These are phyloP conservation scores for Aporophyla lueneburgensis DNA, from an alignment of 2,888 invertebrate genomes.

Conservation along the genomic window DNA sequence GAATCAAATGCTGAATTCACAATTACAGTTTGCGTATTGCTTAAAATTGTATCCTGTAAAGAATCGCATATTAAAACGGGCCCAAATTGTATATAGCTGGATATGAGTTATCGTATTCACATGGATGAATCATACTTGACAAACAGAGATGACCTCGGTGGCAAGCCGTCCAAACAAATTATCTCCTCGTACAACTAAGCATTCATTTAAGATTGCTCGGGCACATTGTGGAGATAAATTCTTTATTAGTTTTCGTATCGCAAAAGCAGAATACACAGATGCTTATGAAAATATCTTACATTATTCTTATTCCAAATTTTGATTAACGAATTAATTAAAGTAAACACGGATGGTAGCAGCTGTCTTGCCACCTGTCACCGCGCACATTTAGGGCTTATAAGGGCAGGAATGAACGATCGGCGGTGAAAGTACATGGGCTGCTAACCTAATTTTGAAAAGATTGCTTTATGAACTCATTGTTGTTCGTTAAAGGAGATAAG, in stretches of 20 bases:
- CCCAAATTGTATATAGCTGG: slow-evolving; percentile 40
- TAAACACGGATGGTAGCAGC: slow-evolving; percentile 23
- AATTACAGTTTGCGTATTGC: too few species aligned
- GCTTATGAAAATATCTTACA: background rate
- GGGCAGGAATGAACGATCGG: background rate
- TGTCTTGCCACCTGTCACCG: slow-evolving; percentile 42
- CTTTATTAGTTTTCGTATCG: slow-evolving; percentile 4
- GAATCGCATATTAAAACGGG: slow-evolving; percentile 36
- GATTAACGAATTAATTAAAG: slow-evolving; percentile 28
- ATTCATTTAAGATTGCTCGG: slow-evolving; percentile 43
- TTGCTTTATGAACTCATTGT: slow-evolving; percentile 5
- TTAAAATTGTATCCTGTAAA: background rate
- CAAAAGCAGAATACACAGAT: slow-evolving; percentile 3
- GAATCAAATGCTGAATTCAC: too few species aligned
- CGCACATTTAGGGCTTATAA: slow-evolving; percentile 7
- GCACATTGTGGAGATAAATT: slow-evolving; percentile 24
- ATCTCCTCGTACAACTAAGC: slow-evolving; percentile 63
- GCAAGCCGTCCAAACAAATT: slow-evolving; percentile 77
- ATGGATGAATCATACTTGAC: slow-evolving; percentile 80
- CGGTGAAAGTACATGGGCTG: slow-evolving; percentile 22
- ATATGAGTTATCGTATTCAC: slow-evolving; percentile 68
- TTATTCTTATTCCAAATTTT: slow-evolving; percentile 2
- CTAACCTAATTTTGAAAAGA: slow-evolving; percentile 22
- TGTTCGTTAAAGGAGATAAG: slow-evolving; percentile 20
- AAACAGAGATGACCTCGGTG: slow-evolving; percentile 75